Evolutionary conservation across 2,113 vertebrate species (phyloP).

Genomic region (Alexandromys fortis): DNA sequence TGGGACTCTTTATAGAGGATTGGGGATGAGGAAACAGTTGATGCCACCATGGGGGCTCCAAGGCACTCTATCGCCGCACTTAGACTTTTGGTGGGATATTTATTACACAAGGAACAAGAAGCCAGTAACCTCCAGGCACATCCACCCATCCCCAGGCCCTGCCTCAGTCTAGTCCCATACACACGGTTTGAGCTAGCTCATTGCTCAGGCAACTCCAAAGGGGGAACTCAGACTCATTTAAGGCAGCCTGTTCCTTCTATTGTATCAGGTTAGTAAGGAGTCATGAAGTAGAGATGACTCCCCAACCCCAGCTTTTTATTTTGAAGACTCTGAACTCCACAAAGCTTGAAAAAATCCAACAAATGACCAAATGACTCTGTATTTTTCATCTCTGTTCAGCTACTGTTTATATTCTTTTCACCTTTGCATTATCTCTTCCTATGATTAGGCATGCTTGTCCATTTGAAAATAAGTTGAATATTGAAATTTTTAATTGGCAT

Average conservation of each 20-base stretch:
- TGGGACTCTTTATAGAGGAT: neutral
- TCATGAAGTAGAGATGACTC: neutral
- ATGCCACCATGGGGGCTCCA: neutral
- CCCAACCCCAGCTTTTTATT: neutral
- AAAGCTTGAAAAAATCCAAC: neutral
- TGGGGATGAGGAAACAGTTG: neutral
- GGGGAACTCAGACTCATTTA: neutral
- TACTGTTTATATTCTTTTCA: conserved; percentile 23
- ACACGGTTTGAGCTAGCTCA: neutral
- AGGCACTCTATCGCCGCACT: neutral
- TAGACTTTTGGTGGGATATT: conserved; percentile 20
- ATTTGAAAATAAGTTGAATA: conserved; percentile 63
- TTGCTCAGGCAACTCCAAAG: neutral
- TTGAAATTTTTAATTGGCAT: neutral
- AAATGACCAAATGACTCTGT: neutral
- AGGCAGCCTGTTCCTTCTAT: neutral
- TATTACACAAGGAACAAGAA: conserved; percentile 37
- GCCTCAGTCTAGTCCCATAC: too few species aligned
- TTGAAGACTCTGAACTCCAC: neutral
- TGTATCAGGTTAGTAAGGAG: neutral
- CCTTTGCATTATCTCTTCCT: conserved; percentile 36
- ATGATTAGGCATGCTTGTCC: conserved; percentile 13
- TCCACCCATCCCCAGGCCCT: neutral
- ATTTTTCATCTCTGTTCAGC: conserved; percentile 11
- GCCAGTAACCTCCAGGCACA: neutral